A percentile compares a stretch with the other conserved stretches of the same genome.
These are phyloP conservation scores for Ivindomyrus marchei DNA, from an alignment of 2,113 vertebrate genomes.

Conservation along the genomic window DNA sequence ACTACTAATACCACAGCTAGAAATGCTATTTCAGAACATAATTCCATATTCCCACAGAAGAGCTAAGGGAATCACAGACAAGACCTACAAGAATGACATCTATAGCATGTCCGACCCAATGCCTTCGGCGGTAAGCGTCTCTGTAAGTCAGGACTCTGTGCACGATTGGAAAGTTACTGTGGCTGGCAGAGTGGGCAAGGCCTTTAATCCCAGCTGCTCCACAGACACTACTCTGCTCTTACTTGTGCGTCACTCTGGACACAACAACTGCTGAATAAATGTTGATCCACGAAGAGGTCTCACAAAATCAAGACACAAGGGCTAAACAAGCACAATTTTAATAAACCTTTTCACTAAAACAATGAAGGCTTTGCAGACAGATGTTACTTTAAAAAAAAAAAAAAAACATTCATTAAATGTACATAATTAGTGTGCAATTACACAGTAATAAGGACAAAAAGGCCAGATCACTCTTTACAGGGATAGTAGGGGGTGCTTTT, in stretches of 20 bases:
- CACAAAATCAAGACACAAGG: not conserved
- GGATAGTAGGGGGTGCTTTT: not conserved
- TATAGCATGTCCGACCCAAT: not conserved
- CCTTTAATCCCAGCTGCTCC: not conserved
- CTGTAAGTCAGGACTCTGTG: not conserved
- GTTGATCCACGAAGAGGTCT: not conserved
- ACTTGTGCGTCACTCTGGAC: not conserved
- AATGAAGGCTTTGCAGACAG: not conserved
- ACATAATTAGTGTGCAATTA: not conserved
- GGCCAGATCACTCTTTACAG: not conserved
- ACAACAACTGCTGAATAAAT: not conserved
- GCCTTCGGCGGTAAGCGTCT: not conserved
- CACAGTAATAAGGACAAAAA: not conserved
- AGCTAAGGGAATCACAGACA: not conserved
- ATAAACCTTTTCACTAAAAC: not conserved
- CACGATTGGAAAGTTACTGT: not conserved
- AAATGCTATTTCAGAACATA: not conserved
- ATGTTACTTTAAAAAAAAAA: not conserved
- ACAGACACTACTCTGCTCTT: not conserved
- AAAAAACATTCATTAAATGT: not conserved
- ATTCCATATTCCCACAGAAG: not conserved
- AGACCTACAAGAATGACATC: not conserved
- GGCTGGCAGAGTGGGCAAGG: not conserved
- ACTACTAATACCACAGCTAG: not conserved
- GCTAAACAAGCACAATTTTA: not conserved